phyloP scores from a whole-genome alignment of 2,888 invertebrate species.

The Eueremaeus valkanovi region DNA sequence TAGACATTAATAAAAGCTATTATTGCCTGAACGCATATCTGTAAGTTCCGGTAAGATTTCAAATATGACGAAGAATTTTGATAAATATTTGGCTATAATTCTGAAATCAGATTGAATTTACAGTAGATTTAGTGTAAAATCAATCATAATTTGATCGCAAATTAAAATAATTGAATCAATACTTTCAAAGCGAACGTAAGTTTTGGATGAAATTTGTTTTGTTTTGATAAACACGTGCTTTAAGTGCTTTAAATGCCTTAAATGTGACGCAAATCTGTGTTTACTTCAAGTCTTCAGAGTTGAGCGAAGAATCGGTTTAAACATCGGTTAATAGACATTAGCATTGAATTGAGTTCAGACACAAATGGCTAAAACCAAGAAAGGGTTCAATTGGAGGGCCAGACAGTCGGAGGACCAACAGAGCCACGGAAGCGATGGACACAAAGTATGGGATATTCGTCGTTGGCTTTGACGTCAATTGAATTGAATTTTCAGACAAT shows the following conservation, averaged over 20 bases:
- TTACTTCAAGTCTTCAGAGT: too few species aligned
- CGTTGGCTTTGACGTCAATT: neutral
- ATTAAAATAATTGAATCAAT: neutral
- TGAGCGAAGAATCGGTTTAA: too few species aligned
- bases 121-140: too few species aligned
- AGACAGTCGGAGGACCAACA: neutral
- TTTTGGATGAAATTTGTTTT: neutral
- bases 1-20: too few species aligned
- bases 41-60: too few species aligned
- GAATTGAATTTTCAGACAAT: neutral
- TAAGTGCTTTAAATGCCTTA: slow-evolving; percentile 4
- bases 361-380: neutral
- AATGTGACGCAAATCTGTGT: neutral
- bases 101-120: neutral
- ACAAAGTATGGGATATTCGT: neutral
- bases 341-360: too few species aligned
- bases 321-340: too few species aligned
- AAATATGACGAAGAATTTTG: too few species aligned
- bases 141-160: neutral
- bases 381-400: neutral
- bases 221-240: slow-evolving; percentile 10
- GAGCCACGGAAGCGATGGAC: neutral
- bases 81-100: too few species aligned
- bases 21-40: too few species aligned
- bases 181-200: neutral